A percentile compares a stretch with the other conserved stretches of the same genome.
Conservation (phyloP, 2,113 vertebrate genomes). For the Aptenodytes patagonicus region DNA sequence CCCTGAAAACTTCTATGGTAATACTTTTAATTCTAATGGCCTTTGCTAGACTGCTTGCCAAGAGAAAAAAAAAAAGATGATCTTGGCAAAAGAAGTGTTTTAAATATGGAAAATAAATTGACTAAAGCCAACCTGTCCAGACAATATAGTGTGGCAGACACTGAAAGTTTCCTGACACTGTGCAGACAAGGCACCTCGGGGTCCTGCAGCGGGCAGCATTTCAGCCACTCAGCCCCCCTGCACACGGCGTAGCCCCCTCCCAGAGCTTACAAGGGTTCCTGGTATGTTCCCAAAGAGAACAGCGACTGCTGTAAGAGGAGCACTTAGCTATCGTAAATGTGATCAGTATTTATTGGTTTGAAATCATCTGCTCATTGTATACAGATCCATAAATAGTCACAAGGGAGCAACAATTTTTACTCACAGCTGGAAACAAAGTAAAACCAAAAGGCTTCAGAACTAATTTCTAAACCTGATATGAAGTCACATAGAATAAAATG, state of each 20-base stretch:
- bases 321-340: background rate
- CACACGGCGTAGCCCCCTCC: fast-evolving
- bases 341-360: background rate
- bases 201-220: background rate
- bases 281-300: background rate
- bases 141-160: background rate
- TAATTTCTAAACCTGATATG: background rate
- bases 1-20: background rate
- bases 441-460: background rate
- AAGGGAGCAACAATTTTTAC: background rate
- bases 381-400: background rate
- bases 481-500: background rate
- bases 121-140: background rate
- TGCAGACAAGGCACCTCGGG: background rate
- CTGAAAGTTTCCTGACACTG: background rate
- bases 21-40: background rate
- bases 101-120: slow-evolving; percentile 10
- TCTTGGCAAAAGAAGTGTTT: background rate
- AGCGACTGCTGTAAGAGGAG: background rate
- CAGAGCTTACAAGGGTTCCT: background rate
- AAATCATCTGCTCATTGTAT: background rate
- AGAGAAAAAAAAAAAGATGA: background rate
- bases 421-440: background rate
- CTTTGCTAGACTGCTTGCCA: background rate
- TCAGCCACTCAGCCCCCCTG: background rate